Evolutionary conservation across 2,113 vertebrate genomes (phyloP), one percentile per base, ranked within the genome.

Genomic region (Tragelaphus strepsiceros): DNA sequence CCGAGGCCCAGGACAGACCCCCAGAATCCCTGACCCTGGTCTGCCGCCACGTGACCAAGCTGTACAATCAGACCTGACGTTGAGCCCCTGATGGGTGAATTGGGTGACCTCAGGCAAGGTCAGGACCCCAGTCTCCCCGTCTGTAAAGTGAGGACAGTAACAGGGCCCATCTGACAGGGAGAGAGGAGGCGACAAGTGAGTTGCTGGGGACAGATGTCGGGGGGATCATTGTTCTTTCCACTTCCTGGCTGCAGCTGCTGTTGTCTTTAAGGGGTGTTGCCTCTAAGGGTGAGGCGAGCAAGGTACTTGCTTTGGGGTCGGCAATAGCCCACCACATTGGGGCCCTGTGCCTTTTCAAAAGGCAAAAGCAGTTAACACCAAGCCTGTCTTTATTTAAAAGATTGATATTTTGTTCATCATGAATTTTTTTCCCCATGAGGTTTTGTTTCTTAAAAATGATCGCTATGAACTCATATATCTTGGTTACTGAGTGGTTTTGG

Each of bases 261-360:
- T 30, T 16, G 19, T 17, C 90, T 71, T 24, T 24, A 28, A 51
- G 14, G 30, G 16, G 7, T 35, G 64, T 21, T 67, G 64, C 11
- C 17, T 71, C n/a, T 26, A 15, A 43, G 13, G 83, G 43, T 3
- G 7, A 39, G 22, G 28, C 0, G 0, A 21, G 74, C 0, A 49
- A 90, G 74, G 56, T 0, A 1, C 39, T 92, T 85, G 58, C 59
- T 97, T 93, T 92, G 59, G 54, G 16, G 93, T 82, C 82, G 95
- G 94, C 74, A 96, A 7, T 4, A 21, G 81, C 16, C 5, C 43
- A 9, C 28, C 80, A 32, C 59, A 0, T 0, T 5, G 53, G 51
- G 82, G 56, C 56, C 82, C 54, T 1, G 3, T 4, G 46, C 39
- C 56, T 67, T 71, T 85, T 64, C 32, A 10, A 19, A 77, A 90